Base-by-base conservation (phyloP, 2,888 invertebrate genomes). In the Aethes cnicana region DNA sequence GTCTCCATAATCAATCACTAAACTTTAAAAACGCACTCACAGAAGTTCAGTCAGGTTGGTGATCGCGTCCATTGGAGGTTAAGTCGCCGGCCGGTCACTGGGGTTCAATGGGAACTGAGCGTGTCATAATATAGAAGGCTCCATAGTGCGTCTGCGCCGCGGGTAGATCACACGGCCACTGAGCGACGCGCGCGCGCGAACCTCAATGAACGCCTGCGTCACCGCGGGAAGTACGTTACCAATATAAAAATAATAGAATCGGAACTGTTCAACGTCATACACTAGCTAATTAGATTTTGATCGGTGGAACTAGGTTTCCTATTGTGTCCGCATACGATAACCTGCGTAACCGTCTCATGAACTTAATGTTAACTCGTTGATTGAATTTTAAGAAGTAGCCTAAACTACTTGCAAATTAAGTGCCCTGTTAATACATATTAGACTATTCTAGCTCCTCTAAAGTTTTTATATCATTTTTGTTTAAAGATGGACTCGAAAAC, bases 161-260 rank as follows among this genome's bases (percentile, higher is more conserved):
- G 76, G 74, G 84, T 89, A 86, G 88, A 82, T 82, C 86, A 88
- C 86, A 73, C 74, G 60, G 75, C 72, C 82, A 89, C 89, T 89
- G 89, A 88, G 83, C 79, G 59, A 66, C 46, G 76, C 74, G 81
- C 64, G 60, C 63, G 79, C 84, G 77, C 76, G 72, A 74, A 78
- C 68, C 77, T 88, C 77, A 85, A 86, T 85, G 84, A 69, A 74
- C 63, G 77, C 63, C 74, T 77, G 77, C 89, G 89, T 89, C 88
- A 89, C 69, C 68, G 70, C 80, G 89, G 89, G 84, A 88, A 88
- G 83, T 87, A 83, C 88, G 84, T 75, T 63, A 44, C 57, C 70
- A 72, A 81, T 67, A 70, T 56, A 74, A 79, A 60, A 61, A 67
- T 72, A 78, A 77, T 74, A 76, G 68, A 74, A 65, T 72, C 74